phyloP scores from a whole-genome alignment of 64 coral and sea anemone species.

The Catalaphyllia jardinei region DNA sequence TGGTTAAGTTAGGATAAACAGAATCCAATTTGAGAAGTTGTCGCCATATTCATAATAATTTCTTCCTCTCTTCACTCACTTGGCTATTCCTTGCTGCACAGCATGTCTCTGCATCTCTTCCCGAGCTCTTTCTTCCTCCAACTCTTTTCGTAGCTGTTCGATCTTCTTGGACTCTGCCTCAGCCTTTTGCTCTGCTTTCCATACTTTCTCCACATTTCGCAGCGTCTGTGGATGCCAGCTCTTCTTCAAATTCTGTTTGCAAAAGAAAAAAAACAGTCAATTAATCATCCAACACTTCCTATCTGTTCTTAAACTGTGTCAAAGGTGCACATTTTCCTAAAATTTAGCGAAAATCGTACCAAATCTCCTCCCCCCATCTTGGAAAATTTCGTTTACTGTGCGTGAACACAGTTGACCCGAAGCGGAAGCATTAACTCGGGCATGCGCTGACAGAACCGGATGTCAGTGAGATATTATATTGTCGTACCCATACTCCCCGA shows the following conservation, averaged over 20 bases:
- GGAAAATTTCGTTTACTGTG: background rate
- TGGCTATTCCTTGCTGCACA: constrained; percentile 90
- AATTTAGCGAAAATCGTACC: constrained; percentile 55
- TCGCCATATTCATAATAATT: background rate
- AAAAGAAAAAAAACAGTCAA: constrained; percentile 9
- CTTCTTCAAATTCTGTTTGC: constrained; percentile 97
- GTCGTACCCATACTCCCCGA: background rate
- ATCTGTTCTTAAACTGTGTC: background rate
- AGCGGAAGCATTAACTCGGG: background rate
- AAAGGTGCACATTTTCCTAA: background rate
- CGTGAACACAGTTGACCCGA: background rate
- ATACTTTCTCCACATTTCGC: constrained; percentile 98
- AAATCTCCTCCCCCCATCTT: constrained; percentile 95
- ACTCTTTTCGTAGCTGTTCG: constrained; percentile 88
- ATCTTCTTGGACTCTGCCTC: constrained; percentile 97
- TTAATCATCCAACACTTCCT: background rate
- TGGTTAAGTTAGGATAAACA: too few relatives aligned
- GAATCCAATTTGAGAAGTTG: background rate
- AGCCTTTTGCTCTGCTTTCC: constrained; percentile 99
- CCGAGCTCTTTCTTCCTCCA: constrained; percentile 91
- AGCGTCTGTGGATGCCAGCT: constrained; percentile 99
- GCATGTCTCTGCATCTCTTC: constrained; percentile 99
- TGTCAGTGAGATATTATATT: too few relatives aligned
- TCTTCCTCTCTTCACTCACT: constrained; percentile 22
- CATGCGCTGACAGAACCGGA: background rate